Percentiles rank a stretch among this genome's conserved stretches.
These are phyloP conservation scores for Cheumatopsyche charites DNA, from an alignment of 1,140 invertebrate species.

Conservation along the genomic window DNA sequence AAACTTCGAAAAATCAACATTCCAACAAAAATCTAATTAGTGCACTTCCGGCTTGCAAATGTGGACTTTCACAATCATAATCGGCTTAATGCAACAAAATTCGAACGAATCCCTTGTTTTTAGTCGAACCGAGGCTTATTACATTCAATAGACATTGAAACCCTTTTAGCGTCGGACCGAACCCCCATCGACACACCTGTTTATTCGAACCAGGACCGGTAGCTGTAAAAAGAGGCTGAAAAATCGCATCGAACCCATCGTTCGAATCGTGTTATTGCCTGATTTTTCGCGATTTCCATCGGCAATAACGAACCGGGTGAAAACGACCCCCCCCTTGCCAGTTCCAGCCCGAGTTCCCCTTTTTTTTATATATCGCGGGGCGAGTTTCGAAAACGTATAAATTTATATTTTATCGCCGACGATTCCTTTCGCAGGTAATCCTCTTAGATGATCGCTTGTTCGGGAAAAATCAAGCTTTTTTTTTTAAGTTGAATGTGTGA, in stretches of 20 bases:
- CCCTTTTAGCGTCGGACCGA: conserved; percentile 24
- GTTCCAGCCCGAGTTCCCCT: too few relatives aligned
- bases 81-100: conserved; percentile 11
- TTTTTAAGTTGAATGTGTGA: background rate
- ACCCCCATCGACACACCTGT: conserved; percentile 24
- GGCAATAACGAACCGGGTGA: conserved; percentile 2
- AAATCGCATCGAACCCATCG: background rate
- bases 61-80: too few relatives aligned
- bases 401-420: conserved; percentile 11
- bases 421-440: conserved; percentile 7
- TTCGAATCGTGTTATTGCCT: conserved; percentile 18
- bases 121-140: conserved; percentile 4
- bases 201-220: conserved; percentile 5
- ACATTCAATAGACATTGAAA: conserved; percentile 35
- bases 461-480: background rate
- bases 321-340: background rate
- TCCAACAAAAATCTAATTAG: too few relatives aligned
- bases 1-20: too few relatives aligned
- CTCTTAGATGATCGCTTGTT: conserved; percentile 9
- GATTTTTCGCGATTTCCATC: conserved; percentile 2
- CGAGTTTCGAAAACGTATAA: background rate
- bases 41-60: too few relatives aligned
- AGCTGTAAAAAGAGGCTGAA: background rate
- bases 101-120: conserved; percentile 29
- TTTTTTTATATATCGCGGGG: too few relatives aligned